These are phyloP conservation scores for Heliothis virescens DNA, from an alignment of 1,140 invertebrate species.

Conservation along the genomic window DNA sequence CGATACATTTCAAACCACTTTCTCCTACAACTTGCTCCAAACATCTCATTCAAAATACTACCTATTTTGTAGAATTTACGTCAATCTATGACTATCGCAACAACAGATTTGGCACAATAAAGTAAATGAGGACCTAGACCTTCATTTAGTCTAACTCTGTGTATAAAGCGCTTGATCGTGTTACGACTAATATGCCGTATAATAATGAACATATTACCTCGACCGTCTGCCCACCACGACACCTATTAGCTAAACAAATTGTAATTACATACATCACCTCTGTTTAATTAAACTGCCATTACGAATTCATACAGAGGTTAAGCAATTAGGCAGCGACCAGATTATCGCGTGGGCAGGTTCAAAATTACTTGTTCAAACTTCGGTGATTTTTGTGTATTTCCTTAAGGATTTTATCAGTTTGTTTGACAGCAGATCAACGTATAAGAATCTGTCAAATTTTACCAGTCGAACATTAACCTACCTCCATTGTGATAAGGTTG, in stretches of 20 bases:
- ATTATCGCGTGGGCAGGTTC: constrained; percentile 20
- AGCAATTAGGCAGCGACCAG: constrained; percentile 32
- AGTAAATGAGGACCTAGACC: no score
- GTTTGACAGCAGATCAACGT: no score
- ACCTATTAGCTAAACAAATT: constrained; percentile 57
- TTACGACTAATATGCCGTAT: constrained; percentile 27
- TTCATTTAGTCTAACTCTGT: neutral
- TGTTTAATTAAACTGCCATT: constrained; percentile 56
- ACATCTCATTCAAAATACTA: no score
- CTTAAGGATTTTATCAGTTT: neutral
- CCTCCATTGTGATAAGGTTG: no score
- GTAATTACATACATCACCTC: constrained; percentile 59
- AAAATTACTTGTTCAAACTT: constrained; percentile 17
- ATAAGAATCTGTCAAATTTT: no score
- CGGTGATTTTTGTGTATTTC: neutral
- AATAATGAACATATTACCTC: constrained; percentile 41
- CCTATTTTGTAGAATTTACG: no score
- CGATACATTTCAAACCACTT: no score
- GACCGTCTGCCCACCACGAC: constrained; percentile 51
- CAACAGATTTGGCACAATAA: no score
- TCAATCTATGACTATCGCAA: no score
- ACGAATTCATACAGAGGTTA: constrained; percentile 49
- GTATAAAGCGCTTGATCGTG: neutral
- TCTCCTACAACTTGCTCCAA: no score
- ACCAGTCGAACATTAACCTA: no score